Evolutionary conservation across 2,888 invertebrate genomes (phyloP), one percentile per base, ranked within the genome.

Genomic region (Tholera decimalis): DNA sequence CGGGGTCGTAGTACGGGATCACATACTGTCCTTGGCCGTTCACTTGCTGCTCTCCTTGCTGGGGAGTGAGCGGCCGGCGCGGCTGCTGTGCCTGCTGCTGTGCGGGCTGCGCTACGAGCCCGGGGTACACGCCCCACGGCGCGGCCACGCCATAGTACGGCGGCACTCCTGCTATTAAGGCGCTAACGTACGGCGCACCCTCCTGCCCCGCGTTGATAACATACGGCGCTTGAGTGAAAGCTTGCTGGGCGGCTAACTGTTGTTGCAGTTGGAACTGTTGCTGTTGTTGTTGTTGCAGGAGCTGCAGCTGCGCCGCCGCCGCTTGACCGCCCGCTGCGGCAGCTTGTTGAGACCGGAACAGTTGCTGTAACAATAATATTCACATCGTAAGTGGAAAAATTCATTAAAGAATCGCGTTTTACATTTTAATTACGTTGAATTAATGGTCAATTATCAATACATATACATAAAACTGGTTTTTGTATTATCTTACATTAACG

Each of bases 61-160:
- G 97, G 66, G 98, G 98, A 74, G 98, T 98, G 82, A 98, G 96
- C 77, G 98, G 98, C 89, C 98, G 96, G 74, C 98, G 96, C 90
- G 98, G 96, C 83, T 97, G 97, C 85, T 98, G 96, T 79, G 98
- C 96, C 82, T 97, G 97, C 83, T 97, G 97, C 79, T 93, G 94
- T 61, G 93, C 81, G 85, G 96, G 91, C 89, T 96, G 91, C 91
- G 96, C 96, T 79, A 96, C 96, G 87, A 96, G 95, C 62, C 96
- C 96, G 51, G 98, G 98, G 95, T 99, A 99, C 87, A 99, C 98
- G 79, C 97, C 97, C 98, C 99, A 99, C 33, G 98, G 98, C 57
- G 97, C 97, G 54, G 97, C 97, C 79, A 98, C 98, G 64, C 98
- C 98, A 93, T 99, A 99, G 96, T 99, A 99, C 87, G 98, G 99